A percentile compares a stretch with the other conserved stretches of the same genome.
Conservation (phyloP, 2,888 invertebrate species). For the Timema podura region DNA sequence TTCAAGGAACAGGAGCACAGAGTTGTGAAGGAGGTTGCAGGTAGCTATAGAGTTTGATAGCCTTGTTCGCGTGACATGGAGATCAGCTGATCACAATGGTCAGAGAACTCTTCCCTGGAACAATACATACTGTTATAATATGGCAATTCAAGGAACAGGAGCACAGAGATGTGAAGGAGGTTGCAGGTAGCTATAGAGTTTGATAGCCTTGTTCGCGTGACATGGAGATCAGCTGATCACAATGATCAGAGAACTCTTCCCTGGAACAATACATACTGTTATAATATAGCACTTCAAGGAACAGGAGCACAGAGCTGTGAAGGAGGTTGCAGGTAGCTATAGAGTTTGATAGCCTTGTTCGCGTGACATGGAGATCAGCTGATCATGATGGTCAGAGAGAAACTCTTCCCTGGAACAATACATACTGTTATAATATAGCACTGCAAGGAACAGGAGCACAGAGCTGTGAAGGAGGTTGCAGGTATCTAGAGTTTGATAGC, state of each 20-base stretch:
- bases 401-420: conserved; percentile 52
- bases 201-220: conserved; percentile 57
- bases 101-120: conserved; percentile 56
- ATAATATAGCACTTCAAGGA: too few relatives aligned
- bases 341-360: conserved; percentile 58
- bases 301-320: too few relatives aligned
- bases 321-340: too few relatives aligned
- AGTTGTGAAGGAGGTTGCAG: too few relatives aligned
- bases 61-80: conserved; percentile 55
- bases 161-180: too few relatives aligned
- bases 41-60: conserved; percentile 62
- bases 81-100: conserved; percentile 54
- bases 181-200: too few relatives aligned
- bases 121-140: neutral
- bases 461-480: too few relatives aligned
- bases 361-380: conserved; percentile 54
- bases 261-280: conserved; percentile 42
- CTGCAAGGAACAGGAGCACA: too few relatives aligned
- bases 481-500: conserved; percentile 63
- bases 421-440: too few relatives aligned
- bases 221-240: conserved; percentile 53
- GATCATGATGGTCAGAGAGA: conserved; percentile 56
- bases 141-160: too few relatives aligned
- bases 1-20: too few relatives aligned
- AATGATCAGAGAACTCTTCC: conserved; percentile 57